Conservation (phyloP, 2,797 vertebrate genomes). For the Melanotaenia nigrans region DNA sequence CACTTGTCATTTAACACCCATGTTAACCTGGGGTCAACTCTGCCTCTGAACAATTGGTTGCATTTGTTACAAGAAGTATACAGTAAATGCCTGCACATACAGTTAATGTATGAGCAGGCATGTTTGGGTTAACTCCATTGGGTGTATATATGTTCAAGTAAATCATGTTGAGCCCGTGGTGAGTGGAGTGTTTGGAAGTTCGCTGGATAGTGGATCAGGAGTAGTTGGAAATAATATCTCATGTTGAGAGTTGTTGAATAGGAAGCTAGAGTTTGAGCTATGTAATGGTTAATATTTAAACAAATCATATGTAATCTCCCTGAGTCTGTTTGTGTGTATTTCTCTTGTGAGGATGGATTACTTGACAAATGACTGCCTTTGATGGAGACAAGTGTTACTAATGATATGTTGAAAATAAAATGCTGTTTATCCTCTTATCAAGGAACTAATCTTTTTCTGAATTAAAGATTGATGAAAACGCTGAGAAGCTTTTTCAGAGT, state of each 20-base stretch:
- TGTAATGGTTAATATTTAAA: slow-evolving; percentile 62
- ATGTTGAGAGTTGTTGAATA: slow-evolving; percentile 56
- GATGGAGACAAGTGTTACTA: slow-evolving; percentile 40
- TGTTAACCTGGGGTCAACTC: slow-evolving; percentile 44
- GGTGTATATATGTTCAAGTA: slow-evolving; percentile 53
- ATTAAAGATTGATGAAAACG: slow-evolving; percentile 54
- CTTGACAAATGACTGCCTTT: slow-evolving; percentile 12
- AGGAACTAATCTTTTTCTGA: slow-evolving; percentile 19
- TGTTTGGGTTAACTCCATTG: slow-evolving; percentile 58
- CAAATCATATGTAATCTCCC: slow-evolving; percentile 45
- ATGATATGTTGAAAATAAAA: slow-evolving; percentile 45
- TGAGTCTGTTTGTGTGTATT: slow-evolving; percentile 31
- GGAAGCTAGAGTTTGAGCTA: slow-evolving; percentile 36
- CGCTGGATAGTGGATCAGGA: slow-evolving; percentile 25
- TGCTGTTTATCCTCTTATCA: slow-evolving; percentile 34
- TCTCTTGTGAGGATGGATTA: slow-evolving; percentile 17
- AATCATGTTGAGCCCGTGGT: slow-evolving; percentile 52
- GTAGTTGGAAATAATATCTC: slow-evolving; percentile 45
- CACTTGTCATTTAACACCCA: slow-evolving; percentile 53
- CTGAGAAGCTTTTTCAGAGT: slow-evolving; percentile 30
- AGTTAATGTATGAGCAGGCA: slow-evolving; percentile 11
- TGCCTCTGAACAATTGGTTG: slow-evolving; percentile 15
- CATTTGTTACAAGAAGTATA: slow-evolving; percentile 30
- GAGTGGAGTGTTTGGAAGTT: slow-evolving; percentile 42
- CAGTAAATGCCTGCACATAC: not conserved